phyloP scores from a whole-genome alignment of 2,113 vertebrate genomes.

The Phalacrocorax pelagicus region DNA sequence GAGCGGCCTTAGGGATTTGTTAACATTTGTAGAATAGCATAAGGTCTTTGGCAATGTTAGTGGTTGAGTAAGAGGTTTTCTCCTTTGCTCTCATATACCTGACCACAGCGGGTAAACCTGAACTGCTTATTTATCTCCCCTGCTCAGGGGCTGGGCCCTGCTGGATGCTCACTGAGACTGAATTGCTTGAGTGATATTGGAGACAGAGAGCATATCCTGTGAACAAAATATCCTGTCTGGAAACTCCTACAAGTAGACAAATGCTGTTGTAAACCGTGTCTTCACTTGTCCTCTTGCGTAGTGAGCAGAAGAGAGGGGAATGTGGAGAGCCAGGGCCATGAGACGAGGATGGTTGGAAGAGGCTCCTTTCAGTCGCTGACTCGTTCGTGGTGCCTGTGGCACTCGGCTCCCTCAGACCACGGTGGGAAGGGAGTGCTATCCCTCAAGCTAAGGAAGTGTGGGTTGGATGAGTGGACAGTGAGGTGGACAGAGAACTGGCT shows the following conservation, averaged over 20 bases:
- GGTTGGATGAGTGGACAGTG: no score
- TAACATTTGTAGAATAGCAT: not conserved
- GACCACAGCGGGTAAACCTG: not conserved
- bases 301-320: not conserved
- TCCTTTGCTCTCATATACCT: not conserved
- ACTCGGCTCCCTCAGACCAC: not conserved
- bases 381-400: not conserved
- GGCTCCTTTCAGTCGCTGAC: not conserved
- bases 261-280: not conserved
- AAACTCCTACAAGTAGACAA: not conserved
- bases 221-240: not conserved
- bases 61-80: not conserved
- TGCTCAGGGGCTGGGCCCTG: not conserved
- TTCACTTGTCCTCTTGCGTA: not conserved
- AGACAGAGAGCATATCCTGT: not conserved
- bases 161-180: not conserved
- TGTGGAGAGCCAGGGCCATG: not conserved
- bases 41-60: not conserved
- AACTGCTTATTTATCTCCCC: not conserved
- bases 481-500: no score
- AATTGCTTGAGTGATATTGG: not conserved
- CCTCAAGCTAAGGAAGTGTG: no score
- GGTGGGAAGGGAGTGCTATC: not conserved
- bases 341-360: not conserved
- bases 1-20: not conserved